Evolutionary conservation across 2,797 vertebrate genomes (phyloP).

Genomic region (Galagoides demidoff): DNA sequence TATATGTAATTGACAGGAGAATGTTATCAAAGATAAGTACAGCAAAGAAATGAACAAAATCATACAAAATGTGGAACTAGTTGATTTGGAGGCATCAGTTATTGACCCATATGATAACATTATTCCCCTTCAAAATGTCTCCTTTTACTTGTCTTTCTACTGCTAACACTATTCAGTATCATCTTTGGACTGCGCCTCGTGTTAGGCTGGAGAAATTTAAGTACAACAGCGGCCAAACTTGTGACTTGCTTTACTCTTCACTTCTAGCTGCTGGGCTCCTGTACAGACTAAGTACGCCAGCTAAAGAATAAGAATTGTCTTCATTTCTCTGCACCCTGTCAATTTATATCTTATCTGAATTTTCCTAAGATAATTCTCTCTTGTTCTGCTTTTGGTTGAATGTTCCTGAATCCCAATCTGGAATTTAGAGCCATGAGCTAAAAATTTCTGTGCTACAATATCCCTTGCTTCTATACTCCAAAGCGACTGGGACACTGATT

Average conservation of each 20-base stretch:
- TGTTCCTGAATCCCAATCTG: not conserved
- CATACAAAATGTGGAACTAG: not conserved
- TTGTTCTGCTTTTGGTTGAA: not conserved
- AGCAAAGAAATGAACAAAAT: not conserved
- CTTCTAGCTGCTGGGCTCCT: not conserved
- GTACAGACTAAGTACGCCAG: not conserved
- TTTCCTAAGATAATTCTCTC: not conserved
- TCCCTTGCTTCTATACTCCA: not conserved
- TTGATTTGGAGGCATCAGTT: not conserved
- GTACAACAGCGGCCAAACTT: not conserved
- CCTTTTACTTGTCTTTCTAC: not conserved
- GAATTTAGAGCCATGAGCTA: not conserved
- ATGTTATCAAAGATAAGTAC: not conserved
- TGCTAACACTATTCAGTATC: not conserved
- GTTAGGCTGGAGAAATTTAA: not conserved
- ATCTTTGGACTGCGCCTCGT: not conserved
- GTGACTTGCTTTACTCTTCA: not conserved
- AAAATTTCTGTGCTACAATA: not conserved
- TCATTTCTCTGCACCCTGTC: not conserved
- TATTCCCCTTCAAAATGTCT: not conserved
- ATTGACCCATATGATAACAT: not conserved
- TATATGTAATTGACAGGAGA: not conserved
- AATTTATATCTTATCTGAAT: not conserved
- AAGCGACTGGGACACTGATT: not conserved
- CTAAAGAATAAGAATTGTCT: not conserved